A percentile compares a stretch with the other conserved stretches of the same genome.
Conservation (phyloP, 2,113 vertebrate species). For the Bombycilla garrulus region DNA sequence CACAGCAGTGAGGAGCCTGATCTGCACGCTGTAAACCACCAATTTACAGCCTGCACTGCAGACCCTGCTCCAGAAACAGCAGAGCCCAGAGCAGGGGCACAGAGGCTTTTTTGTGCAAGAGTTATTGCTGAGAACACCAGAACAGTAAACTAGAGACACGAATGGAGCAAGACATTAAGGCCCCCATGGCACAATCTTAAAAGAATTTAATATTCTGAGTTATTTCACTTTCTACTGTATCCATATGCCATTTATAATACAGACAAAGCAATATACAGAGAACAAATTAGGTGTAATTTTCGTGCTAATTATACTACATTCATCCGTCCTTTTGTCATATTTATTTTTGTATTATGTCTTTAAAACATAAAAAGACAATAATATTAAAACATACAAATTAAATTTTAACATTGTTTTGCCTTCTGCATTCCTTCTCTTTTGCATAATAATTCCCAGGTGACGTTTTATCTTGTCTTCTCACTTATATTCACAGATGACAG, state of each 20-base stretch:
- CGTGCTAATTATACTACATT: conserved; percentile 51
- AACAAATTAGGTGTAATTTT: conserved; percentile 62
- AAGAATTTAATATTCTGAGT: conserved; percentile 58
- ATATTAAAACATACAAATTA: conserved; percentile 46
- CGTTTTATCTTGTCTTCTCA: conserved; percentile 11
- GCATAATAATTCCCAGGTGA: conserved; percentile 31
- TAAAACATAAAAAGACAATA: conserved; percentile 38
- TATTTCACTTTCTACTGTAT: conserved; percentile 58
- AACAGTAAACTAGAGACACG: conserved; percentile 46
- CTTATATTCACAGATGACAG: conserved; percentile 9
- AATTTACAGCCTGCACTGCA: not conserved
- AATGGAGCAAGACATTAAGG: conserved; percentile 34
- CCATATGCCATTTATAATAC: conserved; percentile 45
- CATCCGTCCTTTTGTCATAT: conserved; percentile 52
- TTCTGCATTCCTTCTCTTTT: not conserved
- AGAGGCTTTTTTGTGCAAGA: not conserved
- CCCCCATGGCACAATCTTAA: conserved; percentile 30
- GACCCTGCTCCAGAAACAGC: not conserved
- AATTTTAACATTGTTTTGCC: conserved; percentile 3
- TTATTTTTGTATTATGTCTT: conserved; percentile 56
- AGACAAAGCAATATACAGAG: conserved; percentile 54
- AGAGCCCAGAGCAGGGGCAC: not conserved
- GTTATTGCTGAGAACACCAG: conserved; percentile 32
- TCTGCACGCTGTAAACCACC: not conserved
- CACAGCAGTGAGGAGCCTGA: not conserved